These are phyloP conservation scores for Leistus spinibarbis DNA, from an alignment of 2,888 invertebrate species.

Conservation along the genomic window DNA sequence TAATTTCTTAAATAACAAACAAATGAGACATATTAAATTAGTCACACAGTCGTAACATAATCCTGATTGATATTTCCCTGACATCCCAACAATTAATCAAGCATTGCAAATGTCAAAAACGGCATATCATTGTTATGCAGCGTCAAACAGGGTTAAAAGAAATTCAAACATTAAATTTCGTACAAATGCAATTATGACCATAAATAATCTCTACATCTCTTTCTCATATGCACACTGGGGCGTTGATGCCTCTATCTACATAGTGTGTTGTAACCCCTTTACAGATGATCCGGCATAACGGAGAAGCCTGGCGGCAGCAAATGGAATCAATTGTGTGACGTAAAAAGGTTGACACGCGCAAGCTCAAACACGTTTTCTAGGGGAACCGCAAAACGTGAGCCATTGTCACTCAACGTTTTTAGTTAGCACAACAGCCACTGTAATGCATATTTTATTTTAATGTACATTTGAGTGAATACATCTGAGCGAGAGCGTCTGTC, in stretches of 20 bases:
- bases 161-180: neutral
- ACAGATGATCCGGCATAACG: neutral
- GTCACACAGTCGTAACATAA: slow-evolving; percentile 11
- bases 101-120: slow-evolving; percentile 8
- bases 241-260: neutral
- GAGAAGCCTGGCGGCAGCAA: neutral
- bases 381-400: slow-evolving; percentile 7
- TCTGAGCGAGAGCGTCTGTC: too few species aligned
- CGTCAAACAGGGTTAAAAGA: neutral
- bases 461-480: neutral
- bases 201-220: slow-evolving; percentile 25
- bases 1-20: neutral
- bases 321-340: slow-evolving; percentile 1
- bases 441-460: slow-evolving; percentile 13
- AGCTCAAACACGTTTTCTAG: neutral
- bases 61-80: slow-evolving; percentile 22
- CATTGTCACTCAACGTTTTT: neutral
- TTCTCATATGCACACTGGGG: neutral
- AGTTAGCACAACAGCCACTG: neutral
- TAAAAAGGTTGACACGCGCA: neutral
- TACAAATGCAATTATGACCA: slow-evolving; percentile 31
- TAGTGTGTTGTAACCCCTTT: neutral
- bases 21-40: neutral
- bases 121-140: neutral
- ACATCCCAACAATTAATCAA: slow-evolving; percentile 16